phyloP scores from a whole-genome alignment of 1,140 invertebrate species.

The Aphis craccivora region DNA sequence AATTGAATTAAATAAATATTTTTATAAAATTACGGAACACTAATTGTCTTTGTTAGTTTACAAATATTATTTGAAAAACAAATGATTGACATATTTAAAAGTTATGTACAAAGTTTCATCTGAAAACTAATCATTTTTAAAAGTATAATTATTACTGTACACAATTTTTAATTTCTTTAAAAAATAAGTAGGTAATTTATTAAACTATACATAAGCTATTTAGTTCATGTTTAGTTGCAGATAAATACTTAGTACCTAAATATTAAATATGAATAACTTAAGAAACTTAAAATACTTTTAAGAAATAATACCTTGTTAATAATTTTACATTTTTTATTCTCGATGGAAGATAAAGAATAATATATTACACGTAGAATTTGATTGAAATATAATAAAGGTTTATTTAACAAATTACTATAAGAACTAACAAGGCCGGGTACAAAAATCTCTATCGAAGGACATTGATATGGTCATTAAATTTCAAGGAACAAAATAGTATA shows the following conservation, averaged over 20 bases:
- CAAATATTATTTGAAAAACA: not conserved
- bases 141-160: not conserved
- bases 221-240: not conserved
- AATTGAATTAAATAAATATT: not conserved
- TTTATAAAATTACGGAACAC: not conserved
- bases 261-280: not conserved
- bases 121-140: not conserved
- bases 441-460: slow-evolving; percentile 17
- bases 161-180: not conserved
- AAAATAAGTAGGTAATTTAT: not conserved
- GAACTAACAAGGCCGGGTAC: not conserved
- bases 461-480: slow-evolving; percentile 28
- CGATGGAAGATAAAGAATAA: not conserved
- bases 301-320: not conserved
- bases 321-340: not conserved
- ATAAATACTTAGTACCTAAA: not conserved
- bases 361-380: not conserved
- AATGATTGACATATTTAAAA: too few relatives aligned
- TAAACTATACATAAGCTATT: not conserved
- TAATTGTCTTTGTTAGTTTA: not conserved
- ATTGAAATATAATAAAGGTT: not conserved
- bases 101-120: not conserved
- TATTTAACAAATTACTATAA: slow-evolving; percentile 14
- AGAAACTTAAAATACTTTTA: not conserved
- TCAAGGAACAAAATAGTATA: slow-evolving; percentile 34